Evolutionary conservation across 2,888 invertebrate genomes (phyloP), one percentile per base, ranked within the genome.

Genomic region (Parnassius smintheus): DNA sequence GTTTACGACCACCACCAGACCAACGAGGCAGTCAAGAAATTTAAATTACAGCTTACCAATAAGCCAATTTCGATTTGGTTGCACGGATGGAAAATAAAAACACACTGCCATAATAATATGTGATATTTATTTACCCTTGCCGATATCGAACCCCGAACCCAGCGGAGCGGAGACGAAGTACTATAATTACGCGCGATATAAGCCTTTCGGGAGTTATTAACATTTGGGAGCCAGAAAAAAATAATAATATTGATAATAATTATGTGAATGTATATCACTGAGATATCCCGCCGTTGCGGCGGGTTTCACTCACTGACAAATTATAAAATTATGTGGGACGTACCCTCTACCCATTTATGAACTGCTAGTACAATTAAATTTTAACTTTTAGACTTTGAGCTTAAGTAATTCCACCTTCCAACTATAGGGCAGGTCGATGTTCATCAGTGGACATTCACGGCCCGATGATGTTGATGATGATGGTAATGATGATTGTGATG

Each of bases 131-230:
- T 68, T 68, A 72, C 70, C 72, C 72, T 70, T 63, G 68, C 72
- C 70, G 73, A 72, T 71, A 72, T 71, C 68, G 72, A 72, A 68
- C 72, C 72, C 71, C 71, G 68, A 67, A 68, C 65, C 66, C 75
- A 70, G 63, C 72, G 72, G 67, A 74, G 69, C 71, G 71, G 68
- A 68, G 70, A 71, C 71, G 65, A 68, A 75, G 70, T 71, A 75
- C 74, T 71, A 72, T 75, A 73, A 75, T 75, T 75, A 75, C 66
- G 72, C 64, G 67, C 68, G 70, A 72, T 73, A 72, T 72, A 72
- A 73, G 71, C 73, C 73, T 72, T 73, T 74, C 69, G 69, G 65
- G 65, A 68, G 73, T 70, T 74, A 75, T 75, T 75, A 75, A 70
- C 70, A 68, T 74, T 73, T 73, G 66, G 49, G 56, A 65, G 64